Conservation (phyloP, 2,797 vertebrate genomes). For the Phataginus tetradactyla region DNA sequence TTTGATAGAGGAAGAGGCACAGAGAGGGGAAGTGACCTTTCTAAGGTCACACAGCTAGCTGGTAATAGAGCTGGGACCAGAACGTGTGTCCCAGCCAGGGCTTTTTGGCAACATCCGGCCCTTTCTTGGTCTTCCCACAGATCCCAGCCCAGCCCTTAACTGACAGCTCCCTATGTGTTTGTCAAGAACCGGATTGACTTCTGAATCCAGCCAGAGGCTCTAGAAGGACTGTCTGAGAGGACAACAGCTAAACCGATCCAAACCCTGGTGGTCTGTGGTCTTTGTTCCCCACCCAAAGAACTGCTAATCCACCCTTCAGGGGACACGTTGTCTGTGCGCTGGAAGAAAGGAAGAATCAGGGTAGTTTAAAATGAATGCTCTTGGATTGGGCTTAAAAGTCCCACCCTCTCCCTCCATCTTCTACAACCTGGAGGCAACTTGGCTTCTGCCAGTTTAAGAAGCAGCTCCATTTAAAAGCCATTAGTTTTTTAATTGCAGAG, state of each 20-base stretch:
- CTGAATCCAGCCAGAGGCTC: background rate
- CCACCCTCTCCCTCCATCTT: background rate
- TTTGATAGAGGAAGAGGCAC: background rate
- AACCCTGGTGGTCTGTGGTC: background rate
- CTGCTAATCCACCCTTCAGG: background rate
- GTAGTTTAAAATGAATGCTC: background rate
- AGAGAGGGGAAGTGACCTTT: background rate
- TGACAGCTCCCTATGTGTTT: background rate
- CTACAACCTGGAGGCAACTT: constrained; percentile 70
- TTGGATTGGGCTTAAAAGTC: constrained; percentile 37
- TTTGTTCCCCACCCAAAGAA: no score
- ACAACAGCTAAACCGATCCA: background rate
- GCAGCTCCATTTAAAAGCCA: constrained; percentile 67
- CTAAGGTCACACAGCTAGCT: background rate
- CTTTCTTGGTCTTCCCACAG: background rate
- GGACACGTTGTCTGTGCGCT: background rate
- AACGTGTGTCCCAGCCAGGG: background rate
- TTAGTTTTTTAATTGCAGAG: constrained; percentile 61
- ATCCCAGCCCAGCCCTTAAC: background rate
- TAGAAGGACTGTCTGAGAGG: background rate
- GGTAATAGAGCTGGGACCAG: background rate
- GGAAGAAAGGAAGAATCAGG: background rate
- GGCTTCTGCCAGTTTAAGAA: constrained; percentile 59
- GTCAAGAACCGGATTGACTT: background rate
- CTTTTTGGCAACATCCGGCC: background rate